phyloP scores from a whole-genome alignment of 2,888 invertebrate species.

The Neoscelio sp. region DNA sequence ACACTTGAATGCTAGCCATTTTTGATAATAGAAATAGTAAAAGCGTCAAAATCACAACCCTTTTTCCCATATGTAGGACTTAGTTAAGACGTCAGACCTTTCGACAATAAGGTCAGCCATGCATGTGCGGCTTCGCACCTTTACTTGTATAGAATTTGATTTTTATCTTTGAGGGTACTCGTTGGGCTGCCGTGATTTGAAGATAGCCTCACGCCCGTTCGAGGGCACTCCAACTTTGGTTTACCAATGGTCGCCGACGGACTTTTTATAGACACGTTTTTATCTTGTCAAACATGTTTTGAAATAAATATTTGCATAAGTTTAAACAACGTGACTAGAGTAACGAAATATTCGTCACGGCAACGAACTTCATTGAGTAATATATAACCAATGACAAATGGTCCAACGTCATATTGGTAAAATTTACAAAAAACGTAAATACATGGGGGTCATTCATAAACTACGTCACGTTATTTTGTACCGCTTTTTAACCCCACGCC shows the following conservation, averaged over 20 bases:
- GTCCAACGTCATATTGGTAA: too few species aligned
- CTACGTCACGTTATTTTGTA: too few species aligned
- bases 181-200: constrained; percentile 80
- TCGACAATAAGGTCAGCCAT: constrained; percentile 81
- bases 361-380: too few species aligned
- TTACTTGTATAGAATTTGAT: constrained; percentile 79
- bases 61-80: constrained; percentile 74
- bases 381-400: too few species aligned
- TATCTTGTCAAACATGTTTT: constrained; percentile 58
- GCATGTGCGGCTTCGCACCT: constrained; percentile 82
- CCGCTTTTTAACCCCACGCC: too few species aligned
- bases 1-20: constrained; percentile 40
- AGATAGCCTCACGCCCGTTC: constrained; percentile 79
- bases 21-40: constrained; percentile 45
- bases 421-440: too few species aligned
- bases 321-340: background rate
- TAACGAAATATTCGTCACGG: too few species aligned
- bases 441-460: too few species aligned
- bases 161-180: constrained; percentile 82
- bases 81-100: constrained; percentile 81
- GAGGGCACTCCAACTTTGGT: constrained; percentile 76
- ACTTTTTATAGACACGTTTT: constrained; percentile 46
- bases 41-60: constrained; percentile 47
- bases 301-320: background rate
- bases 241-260: constrained; percentile 72